Evolutionary conservation across 1,140 invertebrate genomes (phyloP).

Genomic region (Tetragnatha versicolor): DNA sequence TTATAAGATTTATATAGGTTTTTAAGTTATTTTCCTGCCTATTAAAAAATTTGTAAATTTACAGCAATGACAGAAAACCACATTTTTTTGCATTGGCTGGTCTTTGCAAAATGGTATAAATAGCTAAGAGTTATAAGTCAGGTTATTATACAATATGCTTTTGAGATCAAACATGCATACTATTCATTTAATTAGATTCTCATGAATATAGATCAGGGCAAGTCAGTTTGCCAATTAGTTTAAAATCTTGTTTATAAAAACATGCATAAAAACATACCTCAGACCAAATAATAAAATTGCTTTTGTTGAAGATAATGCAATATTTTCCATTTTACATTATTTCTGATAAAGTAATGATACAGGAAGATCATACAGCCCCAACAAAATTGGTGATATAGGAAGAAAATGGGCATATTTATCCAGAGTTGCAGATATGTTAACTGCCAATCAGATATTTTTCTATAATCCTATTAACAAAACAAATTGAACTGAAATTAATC

Average conservation of each 20-base stretch:
- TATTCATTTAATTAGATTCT: too few species aligned
- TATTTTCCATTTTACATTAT: slow-evolving; percentile 11
- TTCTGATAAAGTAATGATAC: slow-evolving; percentile 30
- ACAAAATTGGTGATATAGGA: slow-evolving; percentile 2
- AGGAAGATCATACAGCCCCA: slow-evolving; percentile 20
- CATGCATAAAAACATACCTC: slow-evolving; percentile 30
- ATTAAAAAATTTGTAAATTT: too few species aligned
- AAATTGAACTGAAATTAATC: slow-evolving; percentile 44
- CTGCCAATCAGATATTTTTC: slow-evolving; percentile 15
- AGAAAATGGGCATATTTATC: slow-evolving; percentile 20
- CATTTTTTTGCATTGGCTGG: too few species aligned
- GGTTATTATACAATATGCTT: too few species aligned
- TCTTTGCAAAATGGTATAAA: too few species aligned
- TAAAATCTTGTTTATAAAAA: neutral
- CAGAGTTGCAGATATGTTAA: slow-evolving; percentile 4
- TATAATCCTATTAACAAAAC: slow-evolving; percentile 38
- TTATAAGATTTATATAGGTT: too few species aligned
- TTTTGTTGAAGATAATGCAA: neutral
- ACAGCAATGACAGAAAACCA: too few species aligned
- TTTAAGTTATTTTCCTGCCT: too few species aligned
- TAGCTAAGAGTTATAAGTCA: too few species aligned
- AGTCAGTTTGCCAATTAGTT: too few species aligned
- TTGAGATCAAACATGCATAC: too few species aligned
- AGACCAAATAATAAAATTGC: slow-evolving; percentile 6
- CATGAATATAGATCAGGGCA: too few species aligned